phyloP scores from a whole-genome alignment of 2,797 vertebrate genomes.

The Phoeniculus purpureus region DNA sequence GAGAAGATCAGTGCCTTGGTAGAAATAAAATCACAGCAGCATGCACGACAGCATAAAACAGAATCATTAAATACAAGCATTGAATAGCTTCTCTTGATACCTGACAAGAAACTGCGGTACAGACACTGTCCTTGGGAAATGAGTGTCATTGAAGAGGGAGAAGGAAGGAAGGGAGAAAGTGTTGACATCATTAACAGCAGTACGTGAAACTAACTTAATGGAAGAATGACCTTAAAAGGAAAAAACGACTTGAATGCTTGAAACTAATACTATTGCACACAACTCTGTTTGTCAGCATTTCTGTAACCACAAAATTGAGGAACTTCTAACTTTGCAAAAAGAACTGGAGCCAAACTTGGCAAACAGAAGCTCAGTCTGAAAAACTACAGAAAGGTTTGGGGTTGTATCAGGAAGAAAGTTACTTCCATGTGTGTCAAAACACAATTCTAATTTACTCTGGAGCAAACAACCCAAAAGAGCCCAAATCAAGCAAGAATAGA shows the following conservation, averaged over 20 bases:
- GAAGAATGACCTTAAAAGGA: conserved; percentile 62
- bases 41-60: not conserved
- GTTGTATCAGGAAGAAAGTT: not conserved
- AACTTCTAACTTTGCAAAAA: conserved; percentile 28
- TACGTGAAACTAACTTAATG: conserved; percentile 18
- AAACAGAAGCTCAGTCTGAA: not conserved
- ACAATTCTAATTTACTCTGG: not conserved
- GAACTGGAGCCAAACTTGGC: conserved; percentile 23
- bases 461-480: not conserved
- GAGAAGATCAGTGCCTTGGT: not conserved
- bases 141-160: not conserved
- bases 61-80: not conserved
- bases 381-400: not conserved
- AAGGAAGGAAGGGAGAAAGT: not conserved
- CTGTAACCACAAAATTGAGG: conserved; percentile 25
- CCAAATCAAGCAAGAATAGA: not conserved
- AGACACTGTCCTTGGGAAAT: conserved; percentile 3
- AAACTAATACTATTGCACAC: conserved; percentile 12
- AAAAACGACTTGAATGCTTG: conserved; percentile 41
- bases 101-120: not conserved
- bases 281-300: conserved; percentile 38
- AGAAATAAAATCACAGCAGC: not conserved
- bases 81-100: not conserved
- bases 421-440: not conserved
- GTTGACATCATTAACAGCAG: not conserved